These are phyloP conservation scores for Penelope pileata DNA, from an alignment of 2,113 vertebrate genomes.

Conservation along the genomic window DNA sequence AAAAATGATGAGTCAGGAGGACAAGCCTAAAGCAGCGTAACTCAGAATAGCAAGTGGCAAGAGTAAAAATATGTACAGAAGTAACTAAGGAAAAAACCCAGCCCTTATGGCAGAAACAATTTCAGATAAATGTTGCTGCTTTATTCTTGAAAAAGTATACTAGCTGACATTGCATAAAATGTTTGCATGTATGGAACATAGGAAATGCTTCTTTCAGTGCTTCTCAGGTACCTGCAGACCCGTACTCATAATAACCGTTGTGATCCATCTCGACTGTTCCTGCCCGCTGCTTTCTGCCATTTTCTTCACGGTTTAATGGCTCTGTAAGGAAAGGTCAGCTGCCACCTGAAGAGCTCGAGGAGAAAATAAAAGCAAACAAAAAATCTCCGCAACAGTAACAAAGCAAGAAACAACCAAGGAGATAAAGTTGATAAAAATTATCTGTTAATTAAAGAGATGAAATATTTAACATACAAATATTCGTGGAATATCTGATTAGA, in stretches of 20 bases:
- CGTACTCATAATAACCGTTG: conserved; percentile 86
- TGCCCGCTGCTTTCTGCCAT: conserved; percentile 62
- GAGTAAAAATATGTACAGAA: not conserved
- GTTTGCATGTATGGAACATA: not conserved
- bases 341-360: not conserved
- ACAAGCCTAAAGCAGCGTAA: not conserved
- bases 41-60: not conserved
- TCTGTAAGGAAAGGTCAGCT: not conserved
- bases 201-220: not conserved
- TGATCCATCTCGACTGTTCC: conserved; percentile 79
- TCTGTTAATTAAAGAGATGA: not conserved
- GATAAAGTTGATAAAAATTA: not conserved
- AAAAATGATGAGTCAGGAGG: conserved; percentile 24
- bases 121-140: not conserved
- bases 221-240: conserved; percentile 81
- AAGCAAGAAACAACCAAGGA: not conserved
- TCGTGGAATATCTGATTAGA: not conserved
- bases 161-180: not conserved
- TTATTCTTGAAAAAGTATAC: not conserved
- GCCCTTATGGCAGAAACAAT: not conserved
- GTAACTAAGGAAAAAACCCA: not conserved
- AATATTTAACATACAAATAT: not conserved
- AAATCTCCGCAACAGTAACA: not conserved
- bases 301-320: not conserved
- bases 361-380: not conserved